Conservation (phyloP, 2,888 invertebrate species). For the Plebejus argus region DNA sequence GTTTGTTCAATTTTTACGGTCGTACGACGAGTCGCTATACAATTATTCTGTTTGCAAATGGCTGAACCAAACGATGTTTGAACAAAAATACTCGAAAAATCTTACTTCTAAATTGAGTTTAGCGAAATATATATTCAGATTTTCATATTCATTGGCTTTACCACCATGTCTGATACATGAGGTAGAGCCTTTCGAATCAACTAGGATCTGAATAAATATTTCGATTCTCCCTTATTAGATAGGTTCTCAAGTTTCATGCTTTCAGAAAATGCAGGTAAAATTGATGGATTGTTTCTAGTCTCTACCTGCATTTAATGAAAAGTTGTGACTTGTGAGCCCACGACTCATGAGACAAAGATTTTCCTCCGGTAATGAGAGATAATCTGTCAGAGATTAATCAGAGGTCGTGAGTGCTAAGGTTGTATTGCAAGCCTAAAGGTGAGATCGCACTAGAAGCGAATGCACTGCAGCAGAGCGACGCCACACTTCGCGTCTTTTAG, state of each 20-base stretch:
- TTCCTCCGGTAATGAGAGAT: background rate
- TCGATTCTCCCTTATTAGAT: too few relatives aligned
- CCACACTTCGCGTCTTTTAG: background rate
- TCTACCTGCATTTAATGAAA: background rate
- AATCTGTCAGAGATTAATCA: conserved; percentile 1
- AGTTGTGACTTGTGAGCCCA: background rate
- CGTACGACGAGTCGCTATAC: background rate
- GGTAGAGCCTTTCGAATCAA: too few relatives aligned
- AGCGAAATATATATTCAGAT: background rate
- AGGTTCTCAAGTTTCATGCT: background rate
- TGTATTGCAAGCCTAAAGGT: background rate
- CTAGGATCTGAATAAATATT: too few relatives aligned
- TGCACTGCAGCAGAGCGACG: background rate
- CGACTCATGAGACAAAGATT: background rate
- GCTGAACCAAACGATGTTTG: background rate
- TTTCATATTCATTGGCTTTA: background rate
- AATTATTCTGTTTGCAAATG: background rate
- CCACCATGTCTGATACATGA: too few relatives aligned
- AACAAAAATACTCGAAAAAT: background rate
- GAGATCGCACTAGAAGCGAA: background rate
- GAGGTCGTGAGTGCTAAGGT: background rate
- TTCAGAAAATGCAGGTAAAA: background rate
- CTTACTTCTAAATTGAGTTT: background rate
- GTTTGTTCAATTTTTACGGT: conserved; percentile 15
- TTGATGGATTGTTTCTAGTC: background rate